Conservation (phyloP, 2,797 vertebrate genomes). For the Tolypeutes matacus region DNA sequence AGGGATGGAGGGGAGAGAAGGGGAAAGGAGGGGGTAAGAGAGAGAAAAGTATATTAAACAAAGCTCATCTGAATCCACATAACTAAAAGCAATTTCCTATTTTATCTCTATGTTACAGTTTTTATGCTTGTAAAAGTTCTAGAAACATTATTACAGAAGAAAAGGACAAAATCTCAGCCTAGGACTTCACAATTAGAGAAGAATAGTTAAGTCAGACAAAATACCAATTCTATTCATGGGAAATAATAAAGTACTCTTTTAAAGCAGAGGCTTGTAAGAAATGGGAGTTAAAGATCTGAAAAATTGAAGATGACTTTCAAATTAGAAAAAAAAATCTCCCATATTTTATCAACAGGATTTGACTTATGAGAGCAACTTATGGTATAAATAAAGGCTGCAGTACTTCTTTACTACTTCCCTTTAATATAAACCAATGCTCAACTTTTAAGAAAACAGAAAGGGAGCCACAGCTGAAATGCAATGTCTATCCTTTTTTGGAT, state of each 20-base stretch:
- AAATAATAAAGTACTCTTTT: conserved; percentile 30
- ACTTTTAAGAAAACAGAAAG: conserved; percentile 21
- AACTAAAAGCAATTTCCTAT: background rate
- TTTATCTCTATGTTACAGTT: background rate
- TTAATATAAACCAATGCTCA: conserved; percentile 43
- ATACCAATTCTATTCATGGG: background rate
- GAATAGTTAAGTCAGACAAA: background rate
- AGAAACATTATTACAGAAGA: conserved; percentile 37
- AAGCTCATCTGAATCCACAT: background rate
- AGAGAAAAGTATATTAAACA: background rate
- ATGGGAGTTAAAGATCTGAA: background rate
- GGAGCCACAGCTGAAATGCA: background rate
- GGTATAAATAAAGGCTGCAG: background rate
- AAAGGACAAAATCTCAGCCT: background rate
- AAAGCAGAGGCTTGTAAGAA: conserved; percentile 28
- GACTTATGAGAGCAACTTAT: background rate
- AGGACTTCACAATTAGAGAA: conserved; percentile 28
- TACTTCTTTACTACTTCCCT: background rate
- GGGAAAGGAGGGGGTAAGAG: background rate
- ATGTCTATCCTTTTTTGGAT: background rate
- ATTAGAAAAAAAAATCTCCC: conserved; percentile 25
- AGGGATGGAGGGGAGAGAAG: background rate
- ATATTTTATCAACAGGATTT: background rate
- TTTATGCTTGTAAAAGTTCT: conserved; percentile 31
- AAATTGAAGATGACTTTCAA: conserved; percentile 47